Evolutionary conservation across 2,888 invertebrate genomes (phyloP), one percentile per base, ranked within the genome.

Genomic region (Meiosimyza platycephala): DNA sequence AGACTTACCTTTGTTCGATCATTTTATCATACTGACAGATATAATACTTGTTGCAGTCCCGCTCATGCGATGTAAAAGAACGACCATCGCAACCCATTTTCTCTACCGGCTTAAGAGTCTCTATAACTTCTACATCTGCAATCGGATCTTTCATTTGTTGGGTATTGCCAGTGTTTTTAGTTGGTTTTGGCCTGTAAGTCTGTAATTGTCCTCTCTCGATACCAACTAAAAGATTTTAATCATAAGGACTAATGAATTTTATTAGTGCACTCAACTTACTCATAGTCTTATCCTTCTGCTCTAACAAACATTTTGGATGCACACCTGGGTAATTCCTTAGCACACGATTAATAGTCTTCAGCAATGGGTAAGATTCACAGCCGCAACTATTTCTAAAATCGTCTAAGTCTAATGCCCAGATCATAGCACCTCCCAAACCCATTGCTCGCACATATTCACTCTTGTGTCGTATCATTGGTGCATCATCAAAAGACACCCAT

Each of bases 401-500:
- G 81, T 96, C 96, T 71, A 96, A 87, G 85, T 96, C 96, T 15
- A 96, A 87, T 0, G 96, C 94, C 96, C 96, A 96, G 28, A 95
- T 92, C 95, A 96, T 96, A 57, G 93, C 93, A 51, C 96, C 96
- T 16, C 93, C 96, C 5, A 97, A 88, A 0, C 92, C 92, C 90
- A 94, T 92, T 1, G 92, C 90, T 75, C 92, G 92, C 9, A 95
- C 91, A 81, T 92, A 95, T 80, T 95, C 92, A 4, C 95, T 92
- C 82, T 97, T 97, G 79, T 94, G 92, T 47, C 92, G 90, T 22
- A 95, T 92, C 91, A 95, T 96, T 51, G 91, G 90, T 51, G 93
- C 91, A 84, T 97, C 97, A 82, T 97, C 97, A 81, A 95, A 97
- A 9, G 95, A 95, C 7, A 96, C 96, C 97, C 97, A 97, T 81